phyloP scores from a whole-genome alignment of 1,140 invertebrate species.

The Colletes gigas region DNA sequence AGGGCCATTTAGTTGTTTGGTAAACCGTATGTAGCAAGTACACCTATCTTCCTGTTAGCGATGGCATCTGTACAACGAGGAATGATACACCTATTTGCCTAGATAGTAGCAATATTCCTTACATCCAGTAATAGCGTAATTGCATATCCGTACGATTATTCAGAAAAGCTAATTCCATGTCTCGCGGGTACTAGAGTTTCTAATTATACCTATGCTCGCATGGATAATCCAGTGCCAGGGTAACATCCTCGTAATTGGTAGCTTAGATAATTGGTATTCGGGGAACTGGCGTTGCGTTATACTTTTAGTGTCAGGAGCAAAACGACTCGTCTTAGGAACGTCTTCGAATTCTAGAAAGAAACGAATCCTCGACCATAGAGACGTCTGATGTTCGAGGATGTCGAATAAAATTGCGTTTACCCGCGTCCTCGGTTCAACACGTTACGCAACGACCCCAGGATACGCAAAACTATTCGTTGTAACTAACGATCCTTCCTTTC shows the following conservation, averaged over 20 bases:
- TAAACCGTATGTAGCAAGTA: neutral
- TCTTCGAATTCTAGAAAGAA: too few species aligned
- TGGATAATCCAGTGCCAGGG: neutral
- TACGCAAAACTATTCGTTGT: neutral
- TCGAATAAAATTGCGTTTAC: neutral
- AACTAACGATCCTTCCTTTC: neutral
- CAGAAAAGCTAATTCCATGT: neutral
- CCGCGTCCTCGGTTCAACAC: neutral
- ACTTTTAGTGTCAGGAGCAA: too few species aligned
- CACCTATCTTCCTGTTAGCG: neutral
- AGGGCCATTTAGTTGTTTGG: too few species aligned
- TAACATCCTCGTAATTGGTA: neutral
- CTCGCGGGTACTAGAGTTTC: neutral
- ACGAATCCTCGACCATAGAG: too few species aligned
- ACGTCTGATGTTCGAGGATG: neutral
- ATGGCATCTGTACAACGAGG: neutral
- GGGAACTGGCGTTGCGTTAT: neutral
- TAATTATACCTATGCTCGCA: neutral
- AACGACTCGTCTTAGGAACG: neutral
- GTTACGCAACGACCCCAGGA: conserved; percentile 7
- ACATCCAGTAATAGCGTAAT: neutral
- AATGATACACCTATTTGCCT: neutral
- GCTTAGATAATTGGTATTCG: neutral
- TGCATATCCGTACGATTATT: neutral
- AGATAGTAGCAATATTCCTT: neutral